Evolutionary conservation across 2,797 vertebrate genomes (phyloP).

Genomic region (Sphaeramia orbicularis): DNA sequence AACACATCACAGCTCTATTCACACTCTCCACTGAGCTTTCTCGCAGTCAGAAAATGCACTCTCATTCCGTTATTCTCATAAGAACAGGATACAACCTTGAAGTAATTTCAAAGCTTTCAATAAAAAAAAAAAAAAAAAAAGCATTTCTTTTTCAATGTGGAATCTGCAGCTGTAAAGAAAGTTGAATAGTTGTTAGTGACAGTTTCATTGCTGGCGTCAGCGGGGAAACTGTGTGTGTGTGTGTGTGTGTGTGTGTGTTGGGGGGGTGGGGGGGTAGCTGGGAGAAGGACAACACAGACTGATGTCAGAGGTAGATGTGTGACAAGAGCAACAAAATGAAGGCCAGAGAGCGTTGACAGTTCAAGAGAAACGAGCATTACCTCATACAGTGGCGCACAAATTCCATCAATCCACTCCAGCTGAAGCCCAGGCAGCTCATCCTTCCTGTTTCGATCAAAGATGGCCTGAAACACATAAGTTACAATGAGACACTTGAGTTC

Average conservation of each 20-base stretch:
- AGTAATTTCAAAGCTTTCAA: conserved; percentile 54
- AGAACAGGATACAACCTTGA: conserved; percentile 70
- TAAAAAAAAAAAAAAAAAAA: conserved; percentile 17
- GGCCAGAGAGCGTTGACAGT: conserved; percentile 14
- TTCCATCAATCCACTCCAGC: conserved; percentile 98
- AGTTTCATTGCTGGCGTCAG: conserved; percentile 64
- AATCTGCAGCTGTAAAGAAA: conserved; percentile 43
- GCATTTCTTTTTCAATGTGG: conserved; percentile 20
- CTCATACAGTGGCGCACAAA: conserved; percentile 96
- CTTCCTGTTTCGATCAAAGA: conserved; percentile 99
- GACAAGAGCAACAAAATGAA: conserved; percentile 28
- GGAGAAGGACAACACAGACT: conserved; percentile 49
- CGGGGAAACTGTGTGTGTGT: too few species aligned
- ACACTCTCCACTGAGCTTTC: conserved; percentile 28
- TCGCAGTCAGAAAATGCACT: conserved; percentile 42
- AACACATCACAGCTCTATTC: conserved; percentile 50
- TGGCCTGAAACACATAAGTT: conserved; percentile 88
- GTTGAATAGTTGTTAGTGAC: conserved; percentile 48
- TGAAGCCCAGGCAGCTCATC: conserved; percentile 97
- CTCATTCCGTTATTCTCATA: conserved; percentile 46
- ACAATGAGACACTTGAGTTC: neutral
- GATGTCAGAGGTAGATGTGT: conserved; percentile 55
- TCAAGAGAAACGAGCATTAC: conserved; percentile 81
- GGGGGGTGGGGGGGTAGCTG: conserved; percentile 39
- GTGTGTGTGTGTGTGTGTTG: too few species aligned